Evolutionary conservation across 2,888 invertebrate species (phyloP), one percentile per base, ranked within the genome.

Genomic region (Dasysyrphus albostriatus): DNA sequence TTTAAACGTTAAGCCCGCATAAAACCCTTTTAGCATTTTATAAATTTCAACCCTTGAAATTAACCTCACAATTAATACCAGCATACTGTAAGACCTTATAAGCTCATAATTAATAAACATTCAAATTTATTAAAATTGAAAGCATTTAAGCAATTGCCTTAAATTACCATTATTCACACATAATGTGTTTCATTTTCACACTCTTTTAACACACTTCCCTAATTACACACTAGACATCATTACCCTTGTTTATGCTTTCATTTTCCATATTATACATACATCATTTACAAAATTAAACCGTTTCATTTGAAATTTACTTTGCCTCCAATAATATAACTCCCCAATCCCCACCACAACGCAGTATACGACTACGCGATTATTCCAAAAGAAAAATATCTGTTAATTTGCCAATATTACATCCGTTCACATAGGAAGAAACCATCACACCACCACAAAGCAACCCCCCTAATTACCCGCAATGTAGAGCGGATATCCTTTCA

Each of bases 351-450:
- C 9, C 37, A 37, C 67, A 59, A 51, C 24, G 2, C 7, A 12
- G 12, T 24, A 24, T 12, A 19, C 19, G 2, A 16, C 5, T 6
- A n/a, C 49, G 29, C 7, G 29, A 29, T 29, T 24, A 29, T 65
- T 72, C 39, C 44, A n/a, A 65, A 16, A 19, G 47, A 34, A 59
- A 85, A 74, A 24, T 61, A 42, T 74, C 81, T 73, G 73, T 73
- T 74, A 77, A 73, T 84, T 80, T 84, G 51, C 65, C 76, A 61
- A 51, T 34, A 67, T 61, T 47, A 72, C 56, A 42, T 76, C 72
- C 70, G 56, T n/a, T 56, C 42, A 10, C 65, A 12, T 56, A 56
- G 67, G 47, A 81, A 61, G 51, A 34, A 69, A 39, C 42, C 47
- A 39, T 12, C 10, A 3, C 39, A 59, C 44, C 54, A 58, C 19